Base-by-base conservation (phyloP, 30 jellyfish, hydroid and myxozoan genomes). In the Cassiopea xamachana region DNA sequence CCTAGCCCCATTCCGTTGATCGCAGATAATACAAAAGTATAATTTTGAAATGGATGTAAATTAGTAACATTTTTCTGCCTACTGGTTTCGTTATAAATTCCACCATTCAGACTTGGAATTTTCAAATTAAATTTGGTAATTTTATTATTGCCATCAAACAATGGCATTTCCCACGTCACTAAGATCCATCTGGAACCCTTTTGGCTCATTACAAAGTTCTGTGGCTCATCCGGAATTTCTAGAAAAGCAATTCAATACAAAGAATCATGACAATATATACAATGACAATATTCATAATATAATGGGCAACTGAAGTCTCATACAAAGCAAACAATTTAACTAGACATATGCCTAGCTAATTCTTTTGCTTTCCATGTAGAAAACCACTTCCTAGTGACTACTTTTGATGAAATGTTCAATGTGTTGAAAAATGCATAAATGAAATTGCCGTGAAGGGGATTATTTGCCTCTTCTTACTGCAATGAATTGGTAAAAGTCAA, bases 151-250 rank as follows among this genome's bases (percentile, higher is more conserved):
- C 90, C 90, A 44, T 81, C 73, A 68, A 62, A 81, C 6, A 46
- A 6, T 48, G 90, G 90, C 47, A 18, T 59, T 43, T 62, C 46
- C 90, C 90, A 81, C 43, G 59, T 46, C 19, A 81, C 80, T 3
- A 2, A 1, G 71, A 81, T 47, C 81, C 81, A 81, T 46, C 90
- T 64, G 4, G 90, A 81, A 1, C 46, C 64, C 5, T 1, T 2
- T 1, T 7, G 39, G 44, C 69, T 43, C 49, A 69, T 81, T 48
- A 1, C 27, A 43, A 61, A 48, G 70, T 9, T 47, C 18, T 27
- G 68, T 3, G 90, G 90, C 7, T 64, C 62, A 27, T 60, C 62
- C 6, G 90, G 90, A 27, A 43, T 81, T 78, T 81, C 90, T 81
- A 49, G 10, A 51, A 76, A 46, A 39, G 69, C 14, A 6, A 6